Evolutionary conservation across 2,113 vertebrate genomes (phyloP).

Genomic region (Peromyscus maniculatus): DNA sequence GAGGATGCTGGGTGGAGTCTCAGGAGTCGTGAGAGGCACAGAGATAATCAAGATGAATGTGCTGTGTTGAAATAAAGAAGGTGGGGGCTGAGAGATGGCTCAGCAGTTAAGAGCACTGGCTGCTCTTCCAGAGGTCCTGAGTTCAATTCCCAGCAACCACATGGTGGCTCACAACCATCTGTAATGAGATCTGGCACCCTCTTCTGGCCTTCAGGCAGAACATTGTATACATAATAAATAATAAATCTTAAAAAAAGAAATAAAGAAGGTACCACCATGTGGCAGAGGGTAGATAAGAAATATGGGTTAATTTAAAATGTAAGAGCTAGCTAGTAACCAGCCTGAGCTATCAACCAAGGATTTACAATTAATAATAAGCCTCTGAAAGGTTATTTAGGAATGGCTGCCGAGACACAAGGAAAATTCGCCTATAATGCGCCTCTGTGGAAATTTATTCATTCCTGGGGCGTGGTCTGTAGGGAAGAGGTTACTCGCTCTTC

Average conservation of each 20-base stretch:
- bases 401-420: background rate
- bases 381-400: background rate
- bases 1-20: background rate
- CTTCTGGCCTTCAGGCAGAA: too few species aligned
- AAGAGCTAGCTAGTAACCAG: background rate
- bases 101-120: too few species aligned
- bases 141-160: too few species aligned
- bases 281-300: background rate
- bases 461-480: background rate
- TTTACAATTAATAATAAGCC: background rate
- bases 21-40: background rate
- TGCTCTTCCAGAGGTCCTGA: too few species aligned
- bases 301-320: background rate
- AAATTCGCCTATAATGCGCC: background rate
- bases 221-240: too few species aligned
- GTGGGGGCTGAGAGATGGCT: background rate
- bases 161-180: too few species aligned
- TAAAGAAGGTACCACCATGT: background rate
- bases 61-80: background rate
- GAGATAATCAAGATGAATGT: too few species aligned
- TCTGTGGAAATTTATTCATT: conserved; percentile 68
- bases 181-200: too few species aligned
- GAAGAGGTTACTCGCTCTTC: background rate
- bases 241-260: too few species aligned
- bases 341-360: background rate